Evolutionary conservation across 2,797 vertebrate genomes (phyloP).

Genomic region (Margarornis squamiger): DNA sequence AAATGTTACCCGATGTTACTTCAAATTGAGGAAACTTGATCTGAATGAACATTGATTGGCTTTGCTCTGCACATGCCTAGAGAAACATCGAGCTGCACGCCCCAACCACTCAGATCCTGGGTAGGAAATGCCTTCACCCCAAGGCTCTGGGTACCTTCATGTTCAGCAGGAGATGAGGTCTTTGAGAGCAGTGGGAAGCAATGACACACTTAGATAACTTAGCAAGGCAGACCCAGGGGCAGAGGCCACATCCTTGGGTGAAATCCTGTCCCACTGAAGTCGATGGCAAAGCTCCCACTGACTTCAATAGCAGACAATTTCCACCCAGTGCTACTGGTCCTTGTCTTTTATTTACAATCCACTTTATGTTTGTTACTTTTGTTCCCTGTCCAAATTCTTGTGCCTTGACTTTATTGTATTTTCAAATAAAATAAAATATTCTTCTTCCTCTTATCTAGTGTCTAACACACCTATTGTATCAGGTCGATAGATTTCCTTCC

Average conservation of each 20-base stretch:
- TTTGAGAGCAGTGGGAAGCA: not conserved
- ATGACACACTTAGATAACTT: not conserved
- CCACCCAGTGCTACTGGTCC: slow-evolving; percentile 7
- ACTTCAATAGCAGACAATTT: slow-evolving; percentile 37
- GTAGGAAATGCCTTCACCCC: not conserved
- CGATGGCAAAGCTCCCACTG: not conserved
- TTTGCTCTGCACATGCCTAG: not conserved
- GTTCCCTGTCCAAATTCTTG: slow-evolving; percentile 49
- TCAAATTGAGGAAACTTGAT: not conserved
- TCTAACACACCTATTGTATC: slow-evolving; percentile 48
- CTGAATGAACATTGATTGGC: not conserved
- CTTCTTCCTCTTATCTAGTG: slow-evolving; percentile 51
- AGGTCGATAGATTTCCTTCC: slow-evolving; percentile 60
- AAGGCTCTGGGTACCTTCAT: not conserved
- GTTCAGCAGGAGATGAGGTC: not conserved
- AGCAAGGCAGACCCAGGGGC: not conserved
- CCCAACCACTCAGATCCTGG: fast-evolving
- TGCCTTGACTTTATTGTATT: slow-evolving; percentile 30
- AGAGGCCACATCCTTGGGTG: not conserved
- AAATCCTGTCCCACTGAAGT: slow-evolving; percentile 40
- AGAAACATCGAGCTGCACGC: not conserved
- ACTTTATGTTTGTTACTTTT: slow-evolving; percentile 44
- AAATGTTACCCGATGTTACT: not conserved
- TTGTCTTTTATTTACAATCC: slow-evolving; percentile 19
- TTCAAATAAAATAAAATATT: slow-evolving; percentile 42